Conservation (phyloP, 2,888 invertebrate genomes). For the Drosophila quinaria region DNA sequence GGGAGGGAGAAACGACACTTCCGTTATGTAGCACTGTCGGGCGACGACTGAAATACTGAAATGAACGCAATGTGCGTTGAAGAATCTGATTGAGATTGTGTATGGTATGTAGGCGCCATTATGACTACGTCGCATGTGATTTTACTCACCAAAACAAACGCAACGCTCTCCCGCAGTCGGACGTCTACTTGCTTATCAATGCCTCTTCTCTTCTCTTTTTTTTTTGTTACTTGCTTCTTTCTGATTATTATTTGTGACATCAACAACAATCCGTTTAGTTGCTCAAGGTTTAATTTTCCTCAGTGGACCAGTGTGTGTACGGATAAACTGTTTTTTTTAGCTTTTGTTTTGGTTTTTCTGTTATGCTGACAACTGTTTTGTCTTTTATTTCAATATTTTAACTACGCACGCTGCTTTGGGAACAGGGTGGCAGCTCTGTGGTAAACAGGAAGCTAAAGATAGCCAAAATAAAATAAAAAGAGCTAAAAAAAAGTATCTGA, state of each 20-base stretch:
- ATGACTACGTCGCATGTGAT: slow-evolving; percentile 51
- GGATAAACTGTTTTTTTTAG: slow-evolving; percentile 28
- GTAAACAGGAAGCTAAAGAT: too few species aligned
- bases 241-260: slow-evolving; percentile 39
- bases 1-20: slow-evolving; percentile 34
- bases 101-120: slow-evolving; percentile 42
- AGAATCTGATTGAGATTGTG: slow-evolving; percentile 27
- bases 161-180: slow-evolving; percentile 26
- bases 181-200: slow-evolving; percentile 39
- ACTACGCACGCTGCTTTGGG: slow-evolving; percentile 45
- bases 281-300: slow-evolving; percentile 55
- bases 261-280: slow-evolving; percentile 37
- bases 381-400: slow-evolving; percentile 10
- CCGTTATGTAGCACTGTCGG: slow-evolving; percentile 54
- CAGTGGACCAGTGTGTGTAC: slow-evolving; percentile 12
- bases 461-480: too few species aligned
- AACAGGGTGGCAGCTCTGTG: slow-evolving; percentile 59
- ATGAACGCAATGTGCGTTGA: slow-evolving; percentile 33
- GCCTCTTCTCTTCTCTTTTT: slow-evolving; percentile 1
- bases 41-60: slow-evolving; percentile 63
- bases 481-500: too few species aligned
- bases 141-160: slow-evolving; percentile 56
- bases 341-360: slow-evolving; percentile 51
- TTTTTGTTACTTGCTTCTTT: not conserved
- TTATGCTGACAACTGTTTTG: slow-evolving; percentile 22